A percentile compares a stretch with the other conserved stretches of the same genome.
phyloP scores from a whole-genome alignment of 1,140 invertebrate species.

The Caenorhabditis tropicalis region DNA sequence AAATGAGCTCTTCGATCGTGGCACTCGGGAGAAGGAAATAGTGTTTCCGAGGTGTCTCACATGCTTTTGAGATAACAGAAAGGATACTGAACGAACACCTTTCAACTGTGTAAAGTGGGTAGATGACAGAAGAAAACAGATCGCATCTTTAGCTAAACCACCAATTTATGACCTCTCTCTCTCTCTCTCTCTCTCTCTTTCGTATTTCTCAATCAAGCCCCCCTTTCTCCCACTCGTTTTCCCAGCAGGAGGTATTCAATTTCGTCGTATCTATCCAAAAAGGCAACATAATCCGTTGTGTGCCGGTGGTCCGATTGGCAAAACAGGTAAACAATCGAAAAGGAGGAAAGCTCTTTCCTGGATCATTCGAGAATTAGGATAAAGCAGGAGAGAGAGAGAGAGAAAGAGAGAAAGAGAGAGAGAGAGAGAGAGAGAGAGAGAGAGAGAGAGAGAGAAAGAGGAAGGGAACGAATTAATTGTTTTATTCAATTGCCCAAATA shows the following conservation, averaged over 20 bases:
- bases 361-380: too few species aligned
- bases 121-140: neutral
- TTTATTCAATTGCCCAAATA: neutral
- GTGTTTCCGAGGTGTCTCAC: neutral
- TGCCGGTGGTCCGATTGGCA: neutral
- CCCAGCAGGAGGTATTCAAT: conserved; percentile 16
- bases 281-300: conserved; percentile 29
- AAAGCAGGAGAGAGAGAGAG: too few species aligned
- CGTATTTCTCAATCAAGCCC: neutral
- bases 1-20: neutral
- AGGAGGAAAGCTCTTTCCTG: neutral
- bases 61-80: neutral
- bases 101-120: neutral
- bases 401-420: too few species aligned
- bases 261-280: conserved; percentile 39
- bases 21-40: neutral
- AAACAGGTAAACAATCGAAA: conserved; percentile 40
- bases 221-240: neutral
- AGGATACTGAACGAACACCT: neutral
- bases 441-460: neutral
- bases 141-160: neutral
- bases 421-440: neutral
- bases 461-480: neutral
- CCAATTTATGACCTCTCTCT: neutral
- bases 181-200: neutral